phyloP scores from a whole-genome alignment of 2,888 invertebrate species.

The Adela reaumurella region DNA sequence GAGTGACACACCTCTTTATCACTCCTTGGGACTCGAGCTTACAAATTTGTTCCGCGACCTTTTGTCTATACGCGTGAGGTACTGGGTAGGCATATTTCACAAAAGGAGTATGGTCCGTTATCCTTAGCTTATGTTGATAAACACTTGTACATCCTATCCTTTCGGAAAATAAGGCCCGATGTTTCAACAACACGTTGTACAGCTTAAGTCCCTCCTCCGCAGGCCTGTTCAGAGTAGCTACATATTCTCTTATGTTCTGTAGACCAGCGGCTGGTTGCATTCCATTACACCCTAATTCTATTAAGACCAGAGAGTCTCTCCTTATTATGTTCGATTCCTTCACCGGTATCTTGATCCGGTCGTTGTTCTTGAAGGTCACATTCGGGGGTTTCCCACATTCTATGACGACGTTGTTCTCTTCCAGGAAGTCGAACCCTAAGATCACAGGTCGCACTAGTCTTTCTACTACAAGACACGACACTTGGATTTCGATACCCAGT shows the following conservation, averaged over 20 bases:
- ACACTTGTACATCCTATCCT: constrained; percentile 11
- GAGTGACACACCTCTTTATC: constrained; percentile 17
- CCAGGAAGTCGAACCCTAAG: constrained; percentile 1
- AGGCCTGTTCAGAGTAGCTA: too few species aligned
- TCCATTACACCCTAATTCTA: too few species aligned
- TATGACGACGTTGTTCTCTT: not conserved
- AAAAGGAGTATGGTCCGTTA: constrained; percentile 12
- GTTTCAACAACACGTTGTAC: too few species aligned
- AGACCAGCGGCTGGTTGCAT: too few species aligned
- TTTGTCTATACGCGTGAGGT: constrained; percentile 14
- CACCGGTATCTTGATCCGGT: not conserved
- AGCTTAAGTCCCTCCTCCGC: too few species aligned
- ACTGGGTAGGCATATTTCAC: constrained; percentile 16
- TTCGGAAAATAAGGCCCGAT: constrained; percentile 7
- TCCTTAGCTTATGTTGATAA: constrained; percentile 15
- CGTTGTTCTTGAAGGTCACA: not conserved
- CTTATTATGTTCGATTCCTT: too few species aligned
- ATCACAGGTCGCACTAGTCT: not conserved
- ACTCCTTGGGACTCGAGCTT: constrained; percentile 17
- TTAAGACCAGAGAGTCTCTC: too few species aligned
- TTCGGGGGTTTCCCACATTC: not conserved
- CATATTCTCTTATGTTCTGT: too few species aligned
- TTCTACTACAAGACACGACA: not conserved
- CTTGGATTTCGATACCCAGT: too few species aligned
- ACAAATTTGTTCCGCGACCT: constrained; percentile 16